Base-by-base conservation (phyloP, 1,140 invertebrate species). In the Grapholita molesta region DNA sequence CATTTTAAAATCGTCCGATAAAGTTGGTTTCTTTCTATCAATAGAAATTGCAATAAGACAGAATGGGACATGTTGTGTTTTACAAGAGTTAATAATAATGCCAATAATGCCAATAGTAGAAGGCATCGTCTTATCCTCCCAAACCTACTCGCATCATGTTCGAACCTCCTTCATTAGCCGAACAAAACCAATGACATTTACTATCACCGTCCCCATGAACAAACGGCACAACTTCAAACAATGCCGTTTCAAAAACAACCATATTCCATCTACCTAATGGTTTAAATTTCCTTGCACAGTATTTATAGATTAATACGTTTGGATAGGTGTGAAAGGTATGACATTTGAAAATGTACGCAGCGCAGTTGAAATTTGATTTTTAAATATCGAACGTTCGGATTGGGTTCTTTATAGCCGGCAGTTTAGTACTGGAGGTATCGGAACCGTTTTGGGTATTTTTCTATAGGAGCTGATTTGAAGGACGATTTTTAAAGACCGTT, bases 161-260 rank as follows among this genome's bases (percentile, higher is more conserved):
- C 70, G 67, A 67, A 71, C 70, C 71, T 75, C 69, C 80, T 86
- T 87, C 86, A 86, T 89, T 89, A 89, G 83, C 70, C 70, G 73
- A 69, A 86, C 84, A 89, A 84, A 86, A 86, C 84, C 85, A 86
- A 85, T 82, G 86, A 86, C 82, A 89, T 87, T 86, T 84, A 86
- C 76, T 78, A 81, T 77, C 66, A 65, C 61, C 23, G 21, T 35
- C 21, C 42, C 38, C 68, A 66, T 52, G n/a, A 53, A 32, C 65
- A 71, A 82, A 81, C 24, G 69, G 24, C 65, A 5, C 68, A 78
- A 75, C 48, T 33, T 11, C 35, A 30, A 67, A 18, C 18, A 52
- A 9, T 0, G 66, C 66, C 57, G 73, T 35, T 25, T n/a, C 3
- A 76, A 71, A 69, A 55, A 64, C 7, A 24, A 75, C 70, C n/a